Base-by-base conservation (phyloP, 1,140 invertebrate genomes). In the Tigriopus japonicus region DNA sequence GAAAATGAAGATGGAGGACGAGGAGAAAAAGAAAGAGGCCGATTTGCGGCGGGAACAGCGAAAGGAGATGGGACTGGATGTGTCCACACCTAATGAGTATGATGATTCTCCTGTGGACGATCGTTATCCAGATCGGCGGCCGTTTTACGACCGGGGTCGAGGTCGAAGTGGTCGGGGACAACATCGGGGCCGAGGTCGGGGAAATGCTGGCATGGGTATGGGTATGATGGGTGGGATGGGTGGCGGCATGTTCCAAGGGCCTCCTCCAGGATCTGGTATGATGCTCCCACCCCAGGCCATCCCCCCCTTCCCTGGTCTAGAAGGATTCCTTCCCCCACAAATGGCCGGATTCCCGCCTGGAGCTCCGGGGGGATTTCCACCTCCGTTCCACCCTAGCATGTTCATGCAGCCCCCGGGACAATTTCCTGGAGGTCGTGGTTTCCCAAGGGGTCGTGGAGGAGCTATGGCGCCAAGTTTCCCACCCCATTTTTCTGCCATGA, bases 1-100 rank as follows among this genome's bases (percentile, higher is more conserved):
- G 24, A 58, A 58, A n/a, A 58, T 58, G 56, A 58, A 41, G 40
- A 17, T 58, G 21, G 56, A 58, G n/a, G 56, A 58, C 40, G 42
- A 58, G 40, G 56, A 58, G 40, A 17, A 17, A 7, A 58, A 35
- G 15, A 41, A 58, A 5, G 15, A 24, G 14, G 23, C n/a, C 5
- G 52, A 24, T 24, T 54, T 19, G 23, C 23, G n/a, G 6, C 17
- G 17, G 35, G 40, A 40, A n/a, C 23, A 14, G n/a, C 23, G 15
- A 17, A 58, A 15, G n/a, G 40, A 41, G 7, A n/a, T 40, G 17
- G 40, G 40, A 3, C 53, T 55, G 23, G 17, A 28, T 5, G 45
- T 17, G n/a, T 21, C 45, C 21, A 15, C 45, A 6, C 45, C 45
- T 6, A 21, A 15, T 49, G 45, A 17, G n/a, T 17, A 13, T 41